A percentile compares a stretch with the other conserved stretches of the same genome.
Evolutionary conservation across 2,888 invertebrate genomes (phyloP).

Genomic region (Tricholauxania praeusta): DNA sequence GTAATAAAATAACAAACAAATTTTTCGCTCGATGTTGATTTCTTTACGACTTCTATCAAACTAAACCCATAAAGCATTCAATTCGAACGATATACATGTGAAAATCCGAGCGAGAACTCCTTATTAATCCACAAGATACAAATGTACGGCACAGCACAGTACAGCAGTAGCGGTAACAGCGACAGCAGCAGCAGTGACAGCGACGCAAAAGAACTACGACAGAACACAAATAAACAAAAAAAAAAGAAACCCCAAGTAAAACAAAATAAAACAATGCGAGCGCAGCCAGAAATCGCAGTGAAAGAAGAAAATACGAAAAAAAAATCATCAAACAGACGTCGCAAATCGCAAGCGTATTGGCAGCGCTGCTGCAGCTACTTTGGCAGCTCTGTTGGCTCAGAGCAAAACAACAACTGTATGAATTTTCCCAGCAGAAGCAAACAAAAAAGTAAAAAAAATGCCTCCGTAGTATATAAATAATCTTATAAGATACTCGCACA

Average conservation of each 20-base stretch:
- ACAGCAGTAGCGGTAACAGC: conserved; percentile 43
- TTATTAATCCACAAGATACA: conserved; percentile 66
- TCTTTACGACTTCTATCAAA: conserved; percentile 70
- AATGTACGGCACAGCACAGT: conserved; percentile 27
- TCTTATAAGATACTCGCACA: conserved; percentile 61
- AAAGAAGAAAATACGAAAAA: conserved; percentile 11
- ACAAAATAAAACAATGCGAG: conserved; percentile 8
- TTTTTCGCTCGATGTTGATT: conserved; percentile 66
- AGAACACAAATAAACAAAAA: conserved; percentile 22
- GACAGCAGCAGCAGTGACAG: conserved; percentile 39
- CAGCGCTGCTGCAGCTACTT: conserved; percentile 30
- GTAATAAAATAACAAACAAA: conserved; percentile 34
- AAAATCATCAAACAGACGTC: conserved; percentile 32
- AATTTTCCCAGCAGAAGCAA: background rate
- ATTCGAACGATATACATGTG: conserved; percentile 69
- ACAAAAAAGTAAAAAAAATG: conserved; percentile 26
- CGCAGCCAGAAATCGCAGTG: conserved; percentile 18
- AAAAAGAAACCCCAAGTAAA: conserved; percentile 20
- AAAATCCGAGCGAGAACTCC: conserved; percentile 68
- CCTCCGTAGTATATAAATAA: conserved; percentile 61
- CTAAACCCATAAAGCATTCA: conserved; percentile 70
- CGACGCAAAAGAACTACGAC: conserved; percentile 23
- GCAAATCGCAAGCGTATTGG: conserved; percentile 25
- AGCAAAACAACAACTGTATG: conserved; percentile 17
- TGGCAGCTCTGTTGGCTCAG: background rate